A percentile compares a stretch with the other conserved stretches of the same genome.
phyloP scores from a whole-genome alignment of 2,797 vertebrate genomes.

The Pangasius djambal region DNA sequence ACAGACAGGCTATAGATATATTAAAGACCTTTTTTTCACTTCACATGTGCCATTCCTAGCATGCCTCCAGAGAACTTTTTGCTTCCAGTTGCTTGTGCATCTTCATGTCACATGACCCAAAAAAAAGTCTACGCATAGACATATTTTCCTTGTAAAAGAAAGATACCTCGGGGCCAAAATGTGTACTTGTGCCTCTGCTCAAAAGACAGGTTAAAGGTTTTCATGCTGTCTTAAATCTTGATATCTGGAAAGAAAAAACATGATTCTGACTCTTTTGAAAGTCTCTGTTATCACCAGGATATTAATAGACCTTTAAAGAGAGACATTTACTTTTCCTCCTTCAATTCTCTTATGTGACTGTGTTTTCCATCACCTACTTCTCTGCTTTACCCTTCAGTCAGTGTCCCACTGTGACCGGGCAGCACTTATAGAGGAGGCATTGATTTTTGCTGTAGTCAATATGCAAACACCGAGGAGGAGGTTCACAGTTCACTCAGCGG shows the following conservation, averaged over 20 bases:
- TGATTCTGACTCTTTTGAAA: background rate
- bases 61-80: background rate
- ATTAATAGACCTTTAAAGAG: conserved; percentile 18
- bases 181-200: background rate
- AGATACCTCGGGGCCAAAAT: background rate
- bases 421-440: conserved; percentile 32
- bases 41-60: background rate
- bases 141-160: background rate
- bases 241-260: background rate
- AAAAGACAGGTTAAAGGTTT: background rate
- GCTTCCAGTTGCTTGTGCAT: background rate
- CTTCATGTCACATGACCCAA: background rate
- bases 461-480: conserved; percentile 35
- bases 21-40: background rate
- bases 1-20: background rate
- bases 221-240: background rate
- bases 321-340: conserved; percentile 1
- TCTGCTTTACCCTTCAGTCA: conserved; percentile 62
- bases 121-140: background rate
- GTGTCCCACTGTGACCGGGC: conserved; percentile 26
- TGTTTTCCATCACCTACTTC: conserved; percentile 48
- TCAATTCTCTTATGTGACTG: background rate
- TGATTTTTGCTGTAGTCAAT: conserved; percentile 36
- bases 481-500: conserved; percentile 22
- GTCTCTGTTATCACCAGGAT: background rate